Percentiles rank a stretch among this genome's conserved stretches.
phyloP scores from a whole-genome alignment of 2,797 vertebrate species.

The Coendou prehensilis region DNA sequence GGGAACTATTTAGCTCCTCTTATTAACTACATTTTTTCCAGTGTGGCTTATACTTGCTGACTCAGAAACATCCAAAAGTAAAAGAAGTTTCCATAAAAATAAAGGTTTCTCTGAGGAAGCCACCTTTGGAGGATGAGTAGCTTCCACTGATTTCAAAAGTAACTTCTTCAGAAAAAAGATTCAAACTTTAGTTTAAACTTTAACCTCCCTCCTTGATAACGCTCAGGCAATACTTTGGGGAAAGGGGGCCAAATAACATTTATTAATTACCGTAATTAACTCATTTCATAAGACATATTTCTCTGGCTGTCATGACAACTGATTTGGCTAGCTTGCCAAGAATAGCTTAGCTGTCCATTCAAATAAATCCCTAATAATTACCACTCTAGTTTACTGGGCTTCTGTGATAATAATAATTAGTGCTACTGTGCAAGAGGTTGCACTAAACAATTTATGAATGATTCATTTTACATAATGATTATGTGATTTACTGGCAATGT shows the following conservation, averaged over 20 bases:
- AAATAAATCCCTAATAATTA: conserved; percentile 98
- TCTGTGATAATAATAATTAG: conserved; percentile 96
- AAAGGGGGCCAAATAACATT: conserved; percentile 88
- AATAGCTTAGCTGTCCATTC: conserved; percentile 95
- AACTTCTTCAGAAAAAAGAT: conserved; percentile 52
- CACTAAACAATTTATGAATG: conserved; percentile 94
- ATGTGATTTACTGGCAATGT: conserved; percentile 83
- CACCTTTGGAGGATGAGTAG: background rate
- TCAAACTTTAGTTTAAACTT: conserved; percentile 59
- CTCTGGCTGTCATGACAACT: conserved; percentile 93
- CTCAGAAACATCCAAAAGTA: conserved; percentile 66
- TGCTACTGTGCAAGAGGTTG: conserved; percentile 94
- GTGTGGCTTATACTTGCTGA: conserved; percentile 46
- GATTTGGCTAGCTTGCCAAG: conserved; percentile 93
- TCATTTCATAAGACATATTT: conserved; percentile 92
- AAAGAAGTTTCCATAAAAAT: conserved; percentile 54
- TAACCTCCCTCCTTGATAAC: conserved; percentile 81
- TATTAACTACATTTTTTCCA: conserved; percentile 66
- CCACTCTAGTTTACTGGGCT: conserved; percentile 94
- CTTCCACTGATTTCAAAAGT: conserved; percentile 62
- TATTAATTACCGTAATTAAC: conserved; percentile 96
- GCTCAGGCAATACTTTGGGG: conserved; percentile 87
- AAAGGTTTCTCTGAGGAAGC: background rate
- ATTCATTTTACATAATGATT: conserved; percentile 92
- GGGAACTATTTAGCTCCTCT: conserved; percentile 65